Conservation (phyloP, 2,113 vertebrate species). For the Sclerurus mexicanus region DNA sequence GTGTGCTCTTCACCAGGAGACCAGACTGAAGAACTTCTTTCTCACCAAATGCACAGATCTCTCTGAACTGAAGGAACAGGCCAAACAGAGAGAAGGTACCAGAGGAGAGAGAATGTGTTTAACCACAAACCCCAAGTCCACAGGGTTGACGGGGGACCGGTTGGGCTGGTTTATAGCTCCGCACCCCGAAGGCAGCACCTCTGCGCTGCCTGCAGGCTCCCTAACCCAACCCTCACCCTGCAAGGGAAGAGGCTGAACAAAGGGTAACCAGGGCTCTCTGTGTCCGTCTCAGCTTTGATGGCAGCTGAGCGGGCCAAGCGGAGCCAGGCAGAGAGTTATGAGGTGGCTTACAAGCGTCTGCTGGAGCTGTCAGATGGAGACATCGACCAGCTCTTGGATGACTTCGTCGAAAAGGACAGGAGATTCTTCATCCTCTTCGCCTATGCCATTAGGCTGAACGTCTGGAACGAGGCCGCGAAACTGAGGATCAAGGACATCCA, state of each 20-base stretch:
- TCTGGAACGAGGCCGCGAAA: conserved; percentile 27
- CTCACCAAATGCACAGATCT: conserved; percentile 44
- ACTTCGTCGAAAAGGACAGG: conserved; percentile 54
- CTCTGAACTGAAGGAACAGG: conserved; percentile 27
- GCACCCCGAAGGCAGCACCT: background rate
- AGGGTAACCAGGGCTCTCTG: background rate
- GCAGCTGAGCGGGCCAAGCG: background rate
- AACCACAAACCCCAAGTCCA: fast-evolving
- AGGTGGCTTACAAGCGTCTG: conserved; percentile 61
- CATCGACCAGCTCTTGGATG: background rate
- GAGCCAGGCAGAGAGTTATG: conserved; percentile 42
- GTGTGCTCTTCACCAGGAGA: conserved; percentile 12
- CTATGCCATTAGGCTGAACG: conserved; percentile 54
- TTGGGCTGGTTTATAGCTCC: background rate
- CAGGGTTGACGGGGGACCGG: background rate
- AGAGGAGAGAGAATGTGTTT: background rate
- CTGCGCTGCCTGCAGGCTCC: background rate
- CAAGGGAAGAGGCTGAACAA: background rate
- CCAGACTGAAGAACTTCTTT: conserved; percentile 68
- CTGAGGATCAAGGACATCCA: conserved; percentile 53
- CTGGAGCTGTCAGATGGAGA: conserved; percentile 40
- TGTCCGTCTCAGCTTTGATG: conserved; percentile 22
- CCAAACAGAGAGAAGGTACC: conserved; percentile 60
- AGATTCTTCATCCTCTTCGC: conserved; percentile 66
- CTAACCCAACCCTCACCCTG: background rate